Percentiles rank a stretch among this genome's conserved stretches.
These are phyloP conservation scores for Brachypteracias leptosomus DNA, from an alignment of 2,113 vertebrate genomes.

Conservation along the genomic window DNA sequence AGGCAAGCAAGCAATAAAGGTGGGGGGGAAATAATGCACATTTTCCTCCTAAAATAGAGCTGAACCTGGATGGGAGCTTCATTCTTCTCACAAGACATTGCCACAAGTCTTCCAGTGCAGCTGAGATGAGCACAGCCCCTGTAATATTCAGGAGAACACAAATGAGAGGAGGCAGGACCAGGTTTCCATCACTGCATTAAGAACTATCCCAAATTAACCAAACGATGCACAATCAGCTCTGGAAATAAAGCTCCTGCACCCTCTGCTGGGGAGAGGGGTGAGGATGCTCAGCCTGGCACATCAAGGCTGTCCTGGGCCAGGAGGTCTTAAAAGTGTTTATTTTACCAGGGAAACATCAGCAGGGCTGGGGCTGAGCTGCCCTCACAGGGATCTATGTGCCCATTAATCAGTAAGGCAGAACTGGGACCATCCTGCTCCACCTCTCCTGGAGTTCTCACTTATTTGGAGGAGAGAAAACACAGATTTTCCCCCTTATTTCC, in stretches of 20 bases:
- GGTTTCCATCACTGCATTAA: rapidly evolving
- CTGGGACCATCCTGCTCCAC: not conserved
- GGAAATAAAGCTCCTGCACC: slow-evolving; percentile 39
- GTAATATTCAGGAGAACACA: not conserved
- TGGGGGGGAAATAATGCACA: rapidly evolving
- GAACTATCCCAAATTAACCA: not conserved
- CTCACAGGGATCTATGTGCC: not conserved
- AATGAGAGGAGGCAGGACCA: not conserved
- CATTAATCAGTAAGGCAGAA: too few relatives aligned
- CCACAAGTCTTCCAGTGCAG: not conserved
- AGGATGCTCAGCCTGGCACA: not conserved
- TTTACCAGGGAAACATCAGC: not conserved
- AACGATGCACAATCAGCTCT: rapidly evolving
- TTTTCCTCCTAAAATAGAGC: not conserved
- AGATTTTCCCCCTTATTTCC: not conserved
- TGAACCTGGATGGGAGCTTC: rapidly evolving
- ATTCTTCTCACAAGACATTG: not conserved
- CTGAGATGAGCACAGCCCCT: not conserved
- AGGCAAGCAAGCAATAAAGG: not conserved
- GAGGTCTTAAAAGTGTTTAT: not conserved
- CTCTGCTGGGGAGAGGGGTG: slow-evolving; percentile 36
- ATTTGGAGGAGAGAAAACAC: not conserved
- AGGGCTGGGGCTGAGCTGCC: not conserved
- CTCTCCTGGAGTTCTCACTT: not conserved
- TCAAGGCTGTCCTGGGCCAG: rapidly evolving